Evolutionary conservation across 2,113 vertebrate genomes (phyloP), one percentile per base, ranked within the genome.

Genomic region (Python bivittatus): DNA sequence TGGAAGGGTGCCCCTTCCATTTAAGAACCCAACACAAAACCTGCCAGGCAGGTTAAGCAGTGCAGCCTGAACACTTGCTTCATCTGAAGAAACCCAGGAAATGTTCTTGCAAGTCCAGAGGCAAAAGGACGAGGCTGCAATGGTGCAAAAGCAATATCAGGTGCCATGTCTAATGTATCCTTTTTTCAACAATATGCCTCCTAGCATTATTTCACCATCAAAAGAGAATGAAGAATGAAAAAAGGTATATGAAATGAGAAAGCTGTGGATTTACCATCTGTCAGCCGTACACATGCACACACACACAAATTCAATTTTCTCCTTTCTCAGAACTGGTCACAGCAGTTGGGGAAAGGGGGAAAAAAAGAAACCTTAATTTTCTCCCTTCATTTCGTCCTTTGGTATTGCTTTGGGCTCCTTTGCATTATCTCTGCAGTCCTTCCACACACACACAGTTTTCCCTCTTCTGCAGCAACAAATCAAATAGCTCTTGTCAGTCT

Each of bases 201-300:
- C 68, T 60, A 52, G 88, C 61, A 87, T 90, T 79, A 90, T 83
- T 93, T 93, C 57, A 42, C 52, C 27, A 60, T 79, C 84, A 93
- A 86, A 60, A 87, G 53, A 84, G 42, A 58, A 90, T 88, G 89
- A 93, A 93, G 54, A 86, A 93, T 90, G 72, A 33, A 52, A 38
- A n/a, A 54, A 86, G 83, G 52, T 72, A 90, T 38, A 57, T 38
- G 61, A 86, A 90, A 58, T 87, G 61, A 57, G 53, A 93, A 90
- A 52, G 42, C 84, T 87, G 92, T 89, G 44, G 88, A 25, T 90
- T 93, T 79, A 38, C 88, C 92, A 93, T 72, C 88, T 90, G 54
- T 79, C 61, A 87, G 84, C 61, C 53, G 11, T 61, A 33, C 13
- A 72, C 4, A 68, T 29, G 48, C 48, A 48, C 48, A 48, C 48